Conservation (phyloP, 2,113 vertebrate species). For the Lanius collurio region DNA sequence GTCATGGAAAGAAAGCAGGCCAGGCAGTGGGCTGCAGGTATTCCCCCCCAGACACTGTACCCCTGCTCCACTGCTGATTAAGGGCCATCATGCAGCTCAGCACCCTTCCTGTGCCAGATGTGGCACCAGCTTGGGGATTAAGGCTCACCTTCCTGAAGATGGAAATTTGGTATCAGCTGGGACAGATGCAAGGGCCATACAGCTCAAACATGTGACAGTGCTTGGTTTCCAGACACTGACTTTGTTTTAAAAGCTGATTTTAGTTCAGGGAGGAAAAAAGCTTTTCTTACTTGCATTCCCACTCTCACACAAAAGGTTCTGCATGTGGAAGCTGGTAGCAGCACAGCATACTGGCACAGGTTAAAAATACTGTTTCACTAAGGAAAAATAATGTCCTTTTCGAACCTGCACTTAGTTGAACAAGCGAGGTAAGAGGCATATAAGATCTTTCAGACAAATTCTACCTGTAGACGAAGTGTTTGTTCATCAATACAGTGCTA, state of each 20-base stretch:
- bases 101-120: neutral
- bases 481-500: constrained; percentile 46
- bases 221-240: neutral
- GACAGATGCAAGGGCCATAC: neutral
- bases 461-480: constrained; percentile 13
- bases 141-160: neutral
- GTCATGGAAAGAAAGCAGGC: neutral
- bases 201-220: neutral
- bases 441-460: constrained; percentile 18
- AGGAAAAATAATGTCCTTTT: neutral
- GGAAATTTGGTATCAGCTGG: neutral
- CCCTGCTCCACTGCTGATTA: neutral
- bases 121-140: neutral
- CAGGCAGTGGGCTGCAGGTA: neutral
- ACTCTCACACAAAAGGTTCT: neutral
- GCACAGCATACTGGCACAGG: neutral
- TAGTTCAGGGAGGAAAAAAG: neutral
- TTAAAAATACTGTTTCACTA: neutral
- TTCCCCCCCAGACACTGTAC: neutral
- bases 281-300: neutral
- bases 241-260: neutral
- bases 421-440: neutral
- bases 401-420: neutral
- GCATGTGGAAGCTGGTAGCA: neutral
- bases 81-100: neutral